phyloP scores from a whole-genome alignment of 2,113 vertebrate species.

The Cinclus mexicanus region DNA sequence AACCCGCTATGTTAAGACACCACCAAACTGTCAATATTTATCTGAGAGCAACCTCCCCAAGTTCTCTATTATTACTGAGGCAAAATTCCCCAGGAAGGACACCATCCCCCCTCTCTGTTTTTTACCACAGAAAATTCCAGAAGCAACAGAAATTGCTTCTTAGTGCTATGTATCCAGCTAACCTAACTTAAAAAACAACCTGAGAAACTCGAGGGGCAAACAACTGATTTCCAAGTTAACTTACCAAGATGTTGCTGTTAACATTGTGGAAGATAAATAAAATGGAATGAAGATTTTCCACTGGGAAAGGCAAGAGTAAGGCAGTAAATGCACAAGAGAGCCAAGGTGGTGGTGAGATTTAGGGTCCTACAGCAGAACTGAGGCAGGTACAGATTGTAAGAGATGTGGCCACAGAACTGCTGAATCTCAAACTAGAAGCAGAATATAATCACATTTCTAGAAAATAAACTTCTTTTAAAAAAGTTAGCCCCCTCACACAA shows the following conservation, averaged over 20 bases:
- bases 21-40: background rate
- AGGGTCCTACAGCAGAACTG: background rate
- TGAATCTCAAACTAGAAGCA: background rate
- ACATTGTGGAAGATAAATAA: background rate
- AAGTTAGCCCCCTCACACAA: background rate
- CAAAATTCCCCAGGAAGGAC: background rate
- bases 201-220: rapidly evolving
- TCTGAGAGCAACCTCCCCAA: background rate
- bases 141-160: background rate
- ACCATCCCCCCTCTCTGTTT: background rate
- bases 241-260: background rate
- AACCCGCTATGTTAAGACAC: background rate
- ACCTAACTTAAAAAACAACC: background rate
- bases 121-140: background rate
- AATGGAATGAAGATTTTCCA: background rate
- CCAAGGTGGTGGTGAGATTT: background rate
- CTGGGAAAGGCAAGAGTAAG: background rate
- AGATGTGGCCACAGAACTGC: background rate
- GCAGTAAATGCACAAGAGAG: background rate
- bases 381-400: background rate
- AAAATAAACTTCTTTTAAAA: background rate
- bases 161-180: background rate
- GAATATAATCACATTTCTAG: background rate
- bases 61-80: background rate
- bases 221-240: background rate